A percentile compares a stretch with the other conserved stretches of the same genome.
Evolutionary conservation across 1,140 invertebrate species (phyloP).

Genomic region (Chrysopa pallens): DNA sequence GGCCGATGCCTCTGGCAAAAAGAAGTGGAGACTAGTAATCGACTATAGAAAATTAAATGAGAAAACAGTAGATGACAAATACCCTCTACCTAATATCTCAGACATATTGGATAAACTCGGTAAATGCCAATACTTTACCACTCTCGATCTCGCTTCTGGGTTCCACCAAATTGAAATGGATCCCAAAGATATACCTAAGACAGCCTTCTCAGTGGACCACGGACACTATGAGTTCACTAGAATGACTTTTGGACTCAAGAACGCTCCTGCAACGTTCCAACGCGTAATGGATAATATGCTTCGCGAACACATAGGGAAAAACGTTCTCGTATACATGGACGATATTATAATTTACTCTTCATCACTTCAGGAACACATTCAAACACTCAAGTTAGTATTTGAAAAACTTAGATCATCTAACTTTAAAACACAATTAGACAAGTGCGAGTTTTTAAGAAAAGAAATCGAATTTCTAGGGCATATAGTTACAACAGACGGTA

Average conservation of each 20-base stretch:
- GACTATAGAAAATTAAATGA: conserved; percentile 24
- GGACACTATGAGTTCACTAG: conserved; percentile 18
- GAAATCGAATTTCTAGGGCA: conserved; percentile 20
- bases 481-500: conserved; percentile 16
- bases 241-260: conserved; percentile 25
- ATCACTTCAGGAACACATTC: conserved; percentile 12
- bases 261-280: conserved; percentile 13
- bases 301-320: conserved; percentile 21
- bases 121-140: conserved; percentile 22
- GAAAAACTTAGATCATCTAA: conserved; percentile 9
- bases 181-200: conserved; percentile 10
- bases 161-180: conserved; percentile 17
- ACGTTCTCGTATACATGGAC: conserved; percentile 20
- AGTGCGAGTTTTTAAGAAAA: conserved; percentile 14
- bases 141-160: conserved; percentile 24
- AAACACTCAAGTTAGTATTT: conserved; percentile 10
- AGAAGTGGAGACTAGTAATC: conserved; percentile 20
- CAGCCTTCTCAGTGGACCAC: conserved; percentile 7
- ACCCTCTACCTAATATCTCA: conserved; percentile 29
- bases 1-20: conserved; percentile 12
- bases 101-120: conserved; percentile 23
- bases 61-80: conserved; percentile 22
- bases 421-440: conserved; percentile 14
- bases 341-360: conserved; percentile 14
- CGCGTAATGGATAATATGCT: conserved; percentile 8